Percentiles rank a stretch among this genome's conserved stretches.
Evolutionary conservation across 2,113 vertebrate species (phyloP).

Genomic region (Proteles cristata): DNA sequence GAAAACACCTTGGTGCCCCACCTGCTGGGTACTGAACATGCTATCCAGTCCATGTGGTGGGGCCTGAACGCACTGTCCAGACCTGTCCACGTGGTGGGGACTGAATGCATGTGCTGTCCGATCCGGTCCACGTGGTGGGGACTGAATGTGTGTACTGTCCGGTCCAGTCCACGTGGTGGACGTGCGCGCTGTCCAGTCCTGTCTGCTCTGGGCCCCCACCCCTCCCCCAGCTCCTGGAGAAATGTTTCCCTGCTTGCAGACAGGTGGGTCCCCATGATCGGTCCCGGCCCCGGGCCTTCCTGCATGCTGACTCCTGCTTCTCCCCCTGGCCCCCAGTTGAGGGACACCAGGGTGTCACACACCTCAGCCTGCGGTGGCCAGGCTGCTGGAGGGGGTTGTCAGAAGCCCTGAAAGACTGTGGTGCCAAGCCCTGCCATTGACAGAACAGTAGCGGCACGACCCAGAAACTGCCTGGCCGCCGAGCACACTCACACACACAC

Average conservation of each 20-base stretch:
- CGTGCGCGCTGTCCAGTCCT: not conserved
- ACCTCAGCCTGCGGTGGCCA: rapidly evolving
- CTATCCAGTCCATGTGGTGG: not conserved
- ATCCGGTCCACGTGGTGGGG: not conserved
- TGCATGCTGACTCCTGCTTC: rapidly evolving
- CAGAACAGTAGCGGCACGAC: rapidly evolving
- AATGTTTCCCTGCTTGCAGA: too few relatives aligned
- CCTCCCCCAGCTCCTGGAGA: too few relatives aligned
- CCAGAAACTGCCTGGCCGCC: rapidly evolving
- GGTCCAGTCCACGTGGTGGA: not conserved
- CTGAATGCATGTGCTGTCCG: not conserved
- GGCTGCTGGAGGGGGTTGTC: not conserved
- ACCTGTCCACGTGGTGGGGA: not conserved
- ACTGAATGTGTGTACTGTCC: not conserved
- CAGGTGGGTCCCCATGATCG: rapidly evolving
- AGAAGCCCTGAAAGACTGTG: not conserved
- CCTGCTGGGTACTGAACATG: not conserved
- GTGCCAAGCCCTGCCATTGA: rapidly evolving
- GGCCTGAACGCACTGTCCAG: not conserved
- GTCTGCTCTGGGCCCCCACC: rapidly evolving
- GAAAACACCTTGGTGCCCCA: not conserved
- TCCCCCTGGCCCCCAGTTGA: rapidly evolving
- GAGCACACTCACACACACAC: not conserved
- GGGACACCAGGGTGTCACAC: rapidly evolving
- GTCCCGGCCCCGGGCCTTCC: not conserved